Base-by-base conservation (phyloP, 2,888 invertebrate genomes). In the Galerucella nymphaeae region DNA sequence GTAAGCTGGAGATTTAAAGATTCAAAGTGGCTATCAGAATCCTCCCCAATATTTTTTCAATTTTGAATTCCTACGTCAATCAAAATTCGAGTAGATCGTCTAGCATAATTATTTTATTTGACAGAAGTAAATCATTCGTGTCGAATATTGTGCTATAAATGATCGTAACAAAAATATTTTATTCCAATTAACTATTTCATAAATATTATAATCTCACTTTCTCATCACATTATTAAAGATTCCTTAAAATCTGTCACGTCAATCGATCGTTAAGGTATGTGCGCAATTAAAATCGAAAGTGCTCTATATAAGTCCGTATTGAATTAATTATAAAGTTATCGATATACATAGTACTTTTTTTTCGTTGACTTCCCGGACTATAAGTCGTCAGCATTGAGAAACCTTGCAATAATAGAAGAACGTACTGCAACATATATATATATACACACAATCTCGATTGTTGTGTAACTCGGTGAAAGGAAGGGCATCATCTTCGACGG, bases 391-490 rank as follows among this genome's bases (percentile, higher is more conserved):
- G 71, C 72, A 57, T 70, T 74, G 71, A 76, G 76, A 74, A 77
- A 77, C 77, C 77, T 77, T 77, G 77, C 78, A 75, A 76, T 75
- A 77, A 75, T 73, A 75, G 75, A 75, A 71, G 76, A 75, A 70
- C 73, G 75, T 70, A 71, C 75, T 75, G 72, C 73, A 76, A 71
- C 72, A 78, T 77, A 78, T 77, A 80, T 77, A n/a, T n/a, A 78
- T 76, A 80, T 77, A 80, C 80, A 81, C 80, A 81, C 80, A 80
- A 79, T 79, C 79, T 79, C 78, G 77, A 77, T 80, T 80, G 84
- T 85, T 86, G 86, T 85, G 85, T 85, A 86, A 85, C 84, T 80
- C 82, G 83, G 86, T 85, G 86, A 85, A 85, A 85, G 86, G 86
- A 86, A 86, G 86, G 86, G 86, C 86, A 86, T 83, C 85, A 86